Percentiles rank a stretch among this genome's conserved stretches.
These are phyloP conservation scores for Pygmarrhopalites habei DNA, from an alignment of 1,140 invertebrate genomes.

Conservation along the genomic window DNA sequence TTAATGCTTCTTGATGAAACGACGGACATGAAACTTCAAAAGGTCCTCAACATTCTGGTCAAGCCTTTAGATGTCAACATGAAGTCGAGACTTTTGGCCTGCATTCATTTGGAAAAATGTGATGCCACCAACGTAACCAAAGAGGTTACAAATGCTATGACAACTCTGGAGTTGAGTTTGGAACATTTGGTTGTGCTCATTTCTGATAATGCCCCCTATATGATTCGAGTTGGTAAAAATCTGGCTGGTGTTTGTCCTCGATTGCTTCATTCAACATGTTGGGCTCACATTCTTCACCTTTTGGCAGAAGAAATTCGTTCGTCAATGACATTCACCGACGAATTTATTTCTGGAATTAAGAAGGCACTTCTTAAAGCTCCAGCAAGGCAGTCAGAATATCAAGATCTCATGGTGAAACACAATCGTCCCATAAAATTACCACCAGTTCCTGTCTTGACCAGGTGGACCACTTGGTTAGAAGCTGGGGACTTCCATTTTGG, in stretches of 20 bases:
- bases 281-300: too few species aligned
- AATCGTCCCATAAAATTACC: constrained; percentile 39
- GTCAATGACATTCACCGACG: neutral
- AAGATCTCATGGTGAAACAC: neutral
- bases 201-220: neutral
- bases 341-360: neutral
- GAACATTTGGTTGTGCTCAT: neutral
- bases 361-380: neutral
- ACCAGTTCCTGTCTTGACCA: constrained; percentile 43
- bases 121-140: neutral
- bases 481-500: constrained; percentile 41
- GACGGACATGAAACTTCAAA: too few species aligned
- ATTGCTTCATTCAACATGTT: neutral
- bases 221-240: too few species aligned
- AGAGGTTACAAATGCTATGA: neutral
- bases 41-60: too few species aligned
- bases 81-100: neutral
- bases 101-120: neutral
- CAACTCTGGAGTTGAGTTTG: neutral
- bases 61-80: neutral
- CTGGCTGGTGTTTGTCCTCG: neutral
- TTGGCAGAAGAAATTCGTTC: neutral
- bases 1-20: constrained; percentile 6
- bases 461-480: constrained; percentile 45
- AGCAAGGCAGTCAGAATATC: neutral